Evolutionary conservation across 2,113 vertebrate genomes (phyloP).

Genomic region (Charina bottae): DNA sequence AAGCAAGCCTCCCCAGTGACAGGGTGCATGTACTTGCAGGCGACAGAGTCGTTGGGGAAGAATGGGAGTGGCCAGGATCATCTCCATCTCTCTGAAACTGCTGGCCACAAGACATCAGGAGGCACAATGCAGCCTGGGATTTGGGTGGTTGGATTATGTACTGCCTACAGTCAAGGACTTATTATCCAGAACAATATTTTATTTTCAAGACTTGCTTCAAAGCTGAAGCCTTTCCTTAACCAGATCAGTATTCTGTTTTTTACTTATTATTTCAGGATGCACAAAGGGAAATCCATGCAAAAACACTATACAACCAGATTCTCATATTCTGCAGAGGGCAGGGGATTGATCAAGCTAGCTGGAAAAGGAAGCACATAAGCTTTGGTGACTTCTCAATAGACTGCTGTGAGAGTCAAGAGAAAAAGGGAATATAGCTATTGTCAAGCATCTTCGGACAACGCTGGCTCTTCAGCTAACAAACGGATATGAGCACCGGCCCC

Average conservation of each 20-base stretch:
- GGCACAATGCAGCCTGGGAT: neutral
- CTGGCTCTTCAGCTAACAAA: too few relatives aligned
- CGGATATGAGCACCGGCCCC: too few relatives aligned
- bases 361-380: neutral
- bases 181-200: neutral
- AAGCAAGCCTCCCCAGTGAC: neutral
- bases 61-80: neutral
- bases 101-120: neutral
- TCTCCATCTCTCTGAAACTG: neutral
- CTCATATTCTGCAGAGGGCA: neutral
- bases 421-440: neutral
- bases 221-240: neutral
- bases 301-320: neutral
- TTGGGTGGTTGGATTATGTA: neutral
- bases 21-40: neutral
- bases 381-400: neutral
- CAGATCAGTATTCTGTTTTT: neutral
- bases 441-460: too few relatives aligned
- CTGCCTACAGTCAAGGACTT: neutral
- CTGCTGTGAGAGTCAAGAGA: neutral
- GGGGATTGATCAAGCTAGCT: neutral
- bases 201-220: neutral
- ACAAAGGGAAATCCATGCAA: neutral
- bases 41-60: neutral
- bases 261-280: neutral